Evolutionary conservation across 2,888 invertebrate genomes (phyloP), one percentile per base, ranked within the genome.

Genomic region (Nemoura dubitans): DNA sequence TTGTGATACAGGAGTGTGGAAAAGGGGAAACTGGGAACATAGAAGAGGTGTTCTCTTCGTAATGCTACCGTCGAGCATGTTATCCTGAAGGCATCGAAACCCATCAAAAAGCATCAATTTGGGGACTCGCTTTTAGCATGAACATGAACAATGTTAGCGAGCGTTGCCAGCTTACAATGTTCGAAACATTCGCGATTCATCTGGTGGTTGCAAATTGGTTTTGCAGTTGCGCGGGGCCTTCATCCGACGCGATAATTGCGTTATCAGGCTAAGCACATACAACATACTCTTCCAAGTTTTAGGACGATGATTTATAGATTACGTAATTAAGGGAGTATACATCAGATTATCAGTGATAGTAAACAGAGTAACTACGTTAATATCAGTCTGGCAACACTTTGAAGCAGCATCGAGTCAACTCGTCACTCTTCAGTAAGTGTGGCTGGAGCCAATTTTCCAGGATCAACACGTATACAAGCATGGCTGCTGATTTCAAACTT

Each of bases 221-320:
- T n/a, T 30, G 16, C n/a, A 82, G 82, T 28, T n/a, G 29, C 42
- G 21, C n/a, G 83, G 36, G 2, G 59, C 36, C 59, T 59, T n/a
- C 36, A 25, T 83, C 10, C 42, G 26, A 83, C 36, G 83, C 7
- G 29, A n/a, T 83, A 83, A 83, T 83, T 83, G 83, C 30, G 43
- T 83, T 83, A 83, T 42, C 83, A 42, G 42, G 83, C 36, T 83
- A 42, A 36, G 83, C 59, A 26, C 83, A 36, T 42, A n/a, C 42
- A 83, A n/a, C 21, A n/a, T 83, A n/a, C 30, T 42, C 26, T 42
- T 42, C 26, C 29, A 42, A 83, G 42, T 83, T 83, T 36, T 83
- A 83, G 83, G 42, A 83, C 25, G 83, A 42, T 83, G 43, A 43
- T 42, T 83, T 83, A 83, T 83, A 83, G 83, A 83, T 83, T 83